Base-by-base conservation (phyloP, 2,113 vertebrate genomes). In the Rana temporaria region DNA sequence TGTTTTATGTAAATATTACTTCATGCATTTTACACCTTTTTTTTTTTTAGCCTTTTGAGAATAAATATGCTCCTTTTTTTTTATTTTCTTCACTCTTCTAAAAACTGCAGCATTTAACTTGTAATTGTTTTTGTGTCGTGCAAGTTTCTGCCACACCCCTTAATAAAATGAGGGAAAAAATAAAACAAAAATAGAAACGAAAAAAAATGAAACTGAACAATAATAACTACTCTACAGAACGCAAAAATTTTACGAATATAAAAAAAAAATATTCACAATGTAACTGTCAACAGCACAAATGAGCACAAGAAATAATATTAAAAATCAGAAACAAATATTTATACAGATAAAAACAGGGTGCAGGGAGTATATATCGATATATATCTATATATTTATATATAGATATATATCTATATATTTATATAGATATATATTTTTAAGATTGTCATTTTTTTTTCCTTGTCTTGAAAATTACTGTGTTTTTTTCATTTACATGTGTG, bases 61-160 rank as follows among this genome's bases (percentile, higher is more conserved):
- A 94, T 95, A 94, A 95, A 93, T 95, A 87, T 91, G 92, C 92
- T 93, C 90, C 87, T 83, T 86, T 90, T 88, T 77, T 86, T 59
- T 82, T 91, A 90, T 90, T 90, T 91, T 90, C 92, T 94, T 92
- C 95, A 94, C 94, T 90, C 93, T 92, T 91, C 94, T 95, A 95
- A 95, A 96, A 96, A 96, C 90, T 97, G 96, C 95, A 97, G 95
- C 95, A 96, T 97, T 95, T 91, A 94, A 95, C 92, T 95, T 93
- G 95, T 96, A 95, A 95, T 95, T 94, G 89, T 91, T 81, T 67
- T 74, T 79, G 79, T 70, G 62, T 91, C 92, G 95, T 97, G 95
- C 95, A 95, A 95, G 90, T 91, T 72, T 88, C 94, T 93, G 91
- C 92, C 93, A 95, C 92, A 94, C 91, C 92, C 94, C 90, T 89